Evolutionary conservation across 37 sponge, comb jelly and placozoan genomes (phyloP).

Genomic region (Theonella swinhoei): DNA sequence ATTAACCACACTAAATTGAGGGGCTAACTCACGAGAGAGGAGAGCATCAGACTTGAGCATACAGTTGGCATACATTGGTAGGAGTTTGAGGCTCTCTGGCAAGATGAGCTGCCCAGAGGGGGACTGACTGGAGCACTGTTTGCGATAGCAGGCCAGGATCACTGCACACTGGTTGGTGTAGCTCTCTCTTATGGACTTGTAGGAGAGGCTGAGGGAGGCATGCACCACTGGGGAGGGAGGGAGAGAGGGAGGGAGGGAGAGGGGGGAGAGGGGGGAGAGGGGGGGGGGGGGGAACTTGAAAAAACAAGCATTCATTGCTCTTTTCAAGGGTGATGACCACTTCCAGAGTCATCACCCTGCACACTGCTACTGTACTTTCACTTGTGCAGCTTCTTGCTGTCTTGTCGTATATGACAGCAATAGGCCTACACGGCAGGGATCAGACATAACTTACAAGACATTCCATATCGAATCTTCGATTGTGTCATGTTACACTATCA

Average conservation of each 20-base stretch:
- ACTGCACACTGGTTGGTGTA: constrained; percentile 76
- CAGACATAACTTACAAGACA: too few species aligned
- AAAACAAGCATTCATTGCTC: not conserved
- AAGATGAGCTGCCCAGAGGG: constrained; percentile 95
- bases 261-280: not conserved
- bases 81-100: constrained; percentile 94
- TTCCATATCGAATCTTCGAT: too few species aligned
- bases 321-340: not conserved
- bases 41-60: constrained; percentile 79
- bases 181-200: constrained; percentile 73
- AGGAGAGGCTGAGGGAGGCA: constrained; percentile 53
- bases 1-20: too few species aligned
- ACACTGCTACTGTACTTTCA: constrained; percentile 28
- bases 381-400: too few species aligned
- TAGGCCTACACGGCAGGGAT: too few species aligned
- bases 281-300: not conserved
- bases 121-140: constrained; percentile 91
- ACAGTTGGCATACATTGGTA: constrained; percentile 95
- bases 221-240: constrained; percentile 24
- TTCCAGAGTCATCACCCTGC: not conserved
- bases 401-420: too few species aligned
- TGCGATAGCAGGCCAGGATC: constrained; percentile 92
- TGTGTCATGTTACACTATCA: too few species aligned
- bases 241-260: not conserved
- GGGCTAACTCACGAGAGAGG: constrained; percentile 79